These are phyloP conservation scores for Austrofundulus limnaeus DNA, from an alignment of 2,113 vertebrate genomes.

Conservation along the genomic window DNA sequence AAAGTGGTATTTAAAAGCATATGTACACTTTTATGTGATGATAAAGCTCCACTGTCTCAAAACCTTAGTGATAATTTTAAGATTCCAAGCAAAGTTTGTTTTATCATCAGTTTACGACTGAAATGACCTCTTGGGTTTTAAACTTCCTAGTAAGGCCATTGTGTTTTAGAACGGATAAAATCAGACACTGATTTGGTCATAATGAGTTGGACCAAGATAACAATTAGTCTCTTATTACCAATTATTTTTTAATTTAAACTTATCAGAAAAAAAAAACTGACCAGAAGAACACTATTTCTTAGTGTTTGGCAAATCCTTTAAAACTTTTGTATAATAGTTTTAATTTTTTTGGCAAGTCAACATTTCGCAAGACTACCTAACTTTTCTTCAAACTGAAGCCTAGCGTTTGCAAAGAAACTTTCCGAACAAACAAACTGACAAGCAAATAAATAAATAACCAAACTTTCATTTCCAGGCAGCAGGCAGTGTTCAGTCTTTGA, in stretches of 20 bases:
- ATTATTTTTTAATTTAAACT: not conserved
- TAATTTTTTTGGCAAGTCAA: not conserved
- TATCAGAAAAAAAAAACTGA: not conserved
- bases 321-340: not conserved
- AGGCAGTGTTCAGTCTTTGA: constrained; percentile 20
- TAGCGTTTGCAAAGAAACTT: constrained; percentile 14
- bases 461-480: constrained; percentile 22
- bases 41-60: too few species aligned
- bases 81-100: too few species aligned
- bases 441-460: constrained; percentile 28
- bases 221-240: not conserved
- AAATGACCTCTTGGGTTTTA: too few species aligned
- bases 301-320: not conserved
- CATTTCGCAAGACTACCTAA: not conserved
- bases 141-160: too few species aligned
- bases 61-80: too few species aligned
- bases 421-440: constrained; percentile 28
- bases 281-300: not conserved
- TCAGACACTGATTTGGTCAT: not conserved
- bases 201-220: not conserved
- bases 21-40: too few species aligned
- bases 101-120: too few species aligned
- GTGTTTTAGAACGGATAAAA: too few species aligned
- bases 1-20: too few species aligned
- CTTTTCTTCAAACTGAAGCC: constrained; percentile 9